phyloP scores from a whole-genome alignment of 2,797 vertebrate genomes.

The Anas bernieri region DNA sequence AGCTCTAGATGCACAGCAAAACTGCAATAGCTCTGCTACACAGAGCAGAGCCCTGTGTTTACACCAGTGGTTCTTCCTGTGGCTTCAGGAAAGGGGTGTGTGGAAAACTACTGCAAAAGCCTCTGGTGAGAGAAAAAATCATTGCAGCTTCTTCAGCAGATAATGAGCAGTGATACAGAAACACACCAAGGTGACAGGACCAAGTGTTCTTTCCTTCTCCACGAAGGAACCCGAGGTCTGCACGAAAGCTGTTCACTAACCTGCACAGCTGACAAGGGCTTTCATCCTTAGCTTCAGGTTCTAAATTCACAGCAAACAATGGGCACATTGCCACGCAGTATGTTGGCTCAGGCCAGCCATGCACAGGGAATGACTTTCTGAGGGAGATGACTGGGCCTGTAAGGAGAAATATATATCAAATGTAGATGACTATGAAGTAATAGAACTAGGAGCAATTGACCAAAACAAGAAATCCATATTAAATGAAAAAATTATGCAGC shows the following conservation, averaged over 20 bases:
- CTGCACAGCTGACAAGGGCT: background rate
- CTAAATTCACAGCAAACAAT: background rate
- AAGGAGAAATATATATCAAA: conserved; percentile 20
- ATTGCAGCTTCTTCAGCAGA: background rate
- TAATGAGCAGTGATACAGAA: background rate
- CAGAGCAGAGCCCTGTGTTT: background rate
- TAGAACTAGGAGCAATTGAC: conserved; percentile 37
- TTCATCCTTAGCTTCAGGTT: background rate
- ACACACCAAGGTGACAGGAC: background rate
- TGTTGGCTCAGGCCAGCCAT: background rate
- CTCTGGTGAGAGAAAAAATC: background rate
- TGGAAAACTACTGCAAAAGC: background rate
- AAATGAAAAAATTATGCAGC: conserved; percentile 56
- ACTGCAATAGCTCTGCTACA: background rate
- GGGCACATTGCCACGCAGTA: background rate
- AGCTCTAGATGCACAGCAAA: background rate
- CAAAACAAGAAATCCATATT: conserved; percentile 43
- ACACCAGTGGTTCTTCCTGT: background rate
- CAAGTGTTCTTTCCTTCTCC: background rate
- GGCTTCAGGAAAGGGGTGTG: background rate
- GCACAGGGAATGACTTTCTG: background rate
- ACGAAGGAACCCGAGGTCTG: background rate
- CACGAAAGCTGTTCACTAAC: background rate
- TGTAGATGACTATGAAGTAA: conserved; percentile 34
- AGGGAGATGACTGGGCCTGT: background rate